Percentiles rank a stretch among this genome's conserved stretches.
phyloP scores from a whole-genome alignment of 2,797 vertebrate species.

The Ataeniobius toweri region DNA sequence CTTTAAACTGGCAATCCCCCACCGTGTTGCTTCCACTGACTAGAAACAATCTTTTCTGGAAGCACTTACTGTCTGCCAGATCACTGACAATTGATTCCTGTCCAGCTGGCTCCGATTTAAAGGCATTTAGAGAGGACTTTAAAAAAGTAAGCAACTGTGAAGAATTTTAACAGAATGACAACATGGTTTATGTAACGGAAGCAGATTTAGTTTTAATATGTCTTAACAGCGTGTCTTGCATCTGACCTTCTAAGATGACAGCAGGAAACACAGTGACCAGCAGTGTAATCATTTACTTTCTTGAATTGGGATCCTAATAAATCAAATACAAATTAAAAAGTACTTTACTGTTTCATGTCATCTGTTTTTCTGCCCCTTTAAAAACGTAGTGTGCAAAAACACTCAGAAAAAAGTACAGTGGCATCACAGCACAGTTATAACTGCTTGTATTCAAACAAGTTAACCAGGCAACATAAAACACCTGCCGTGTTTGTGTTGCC shows the following conservation, averaged over 20 bases:
- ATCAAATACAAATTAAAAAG: neutral
- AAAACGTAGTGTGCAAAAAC: neutral
- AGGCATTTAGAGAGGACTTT: conserved; percentile 17
- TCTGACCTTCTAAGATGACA: conserved; percentile 8
- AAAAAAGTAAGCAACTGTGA: conserved; percentile 2
- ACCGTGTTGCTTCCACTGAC: conserved; percentile 32
- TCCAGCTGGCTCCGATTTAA: conserved; percentile 51
- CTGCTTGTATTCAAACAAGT: neutral
- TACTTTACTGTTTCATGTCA: neutral
- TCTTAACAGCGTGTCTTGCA: conserved; percentile 16
- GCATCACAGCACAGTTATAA: neutral
- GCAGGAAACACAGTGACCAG: neutral
- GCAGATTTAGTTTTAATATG: neutral
- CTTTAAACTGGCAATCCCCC: conserved; percentile 49
- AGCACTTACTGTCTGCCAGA: conserved; percentile 57
- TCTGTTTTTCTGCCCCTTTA: neutral
- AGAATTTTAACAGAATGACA: conserved; percentile 19
- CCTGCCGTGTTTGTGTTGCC: conserved; percentile 17
- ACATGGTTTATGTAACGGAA: neutral
- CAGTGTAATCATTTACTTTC: neutral
- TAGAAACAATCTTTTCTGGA: conserved; percentile 36
- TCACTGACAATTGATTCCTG: conserved; percentile 52
- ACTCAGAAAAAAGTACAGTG: neutral
- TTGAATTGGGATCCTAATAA: neutral
- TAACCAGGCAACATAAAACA: conserved; percentile 12